Evolutionary conservation across 2,888 invertebrate genomes (phyloP).

Genomic region (Formica aserva): DNA sequence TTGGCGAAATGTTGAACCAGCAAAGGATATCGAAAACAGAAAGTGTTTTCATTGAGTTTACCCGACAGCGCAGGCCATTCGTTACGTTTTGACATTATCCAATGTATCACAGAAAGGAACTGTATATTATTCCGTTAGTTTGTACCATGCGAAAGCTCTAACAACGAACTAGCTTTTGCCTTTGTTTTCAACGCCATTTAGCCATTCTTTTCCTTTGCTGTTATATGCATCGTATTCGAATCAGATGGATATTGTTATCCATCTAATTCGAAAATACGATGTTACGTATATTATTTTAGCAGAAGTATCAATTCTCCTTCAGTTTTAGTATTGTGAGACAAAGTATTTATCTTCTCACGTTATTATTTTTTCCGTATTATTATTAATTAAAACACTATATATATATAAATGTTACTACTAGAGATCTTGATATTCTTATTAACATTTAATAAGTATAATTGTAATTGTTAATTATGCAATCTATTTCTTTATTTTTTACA

Average conservation of each 20-base stretch:
- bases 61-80: slow-evolving; percentile 78
- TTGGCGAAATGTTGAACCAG: slow-evolving; percentile 51
- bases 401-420: background rate
- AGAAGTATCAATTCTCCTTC: background rate
- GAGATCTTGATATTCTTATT: background rate
- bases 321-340: background rate
- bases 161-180: slow-evolving; percentile 65
- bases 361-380: background rate
- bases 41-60: slow-evolving; percentile 82
- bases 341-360: background rate
- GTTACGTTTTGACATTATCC: slow-evolving; percentile 74
- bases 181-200: slow-evolving; percentile 17
- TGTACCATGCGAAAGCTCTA: slow-evolving; percentile 77
- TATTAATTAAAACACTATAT: background rate
- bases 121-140: slow-evolving; percentile 79
- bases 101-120: slow-evolving; percentile 79
- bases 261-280: no score
- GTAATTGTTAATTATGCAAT: background rate
- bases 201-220: background rate
- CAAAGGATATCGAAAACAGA: slow-evolving; percentile 72
- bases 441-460: background rate
- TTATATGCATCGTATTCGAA: background rate
- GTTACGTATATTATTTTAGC: slow-evolving; percentile 6
- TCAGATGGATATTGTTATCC: background rate
- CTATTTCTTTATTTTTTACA: background rate